These are phyloP conservation scores for Propithecus deckenii DNA, from an alignment of 2,797 vertebrate genomes.

Conservation along the genomic window DNA sequence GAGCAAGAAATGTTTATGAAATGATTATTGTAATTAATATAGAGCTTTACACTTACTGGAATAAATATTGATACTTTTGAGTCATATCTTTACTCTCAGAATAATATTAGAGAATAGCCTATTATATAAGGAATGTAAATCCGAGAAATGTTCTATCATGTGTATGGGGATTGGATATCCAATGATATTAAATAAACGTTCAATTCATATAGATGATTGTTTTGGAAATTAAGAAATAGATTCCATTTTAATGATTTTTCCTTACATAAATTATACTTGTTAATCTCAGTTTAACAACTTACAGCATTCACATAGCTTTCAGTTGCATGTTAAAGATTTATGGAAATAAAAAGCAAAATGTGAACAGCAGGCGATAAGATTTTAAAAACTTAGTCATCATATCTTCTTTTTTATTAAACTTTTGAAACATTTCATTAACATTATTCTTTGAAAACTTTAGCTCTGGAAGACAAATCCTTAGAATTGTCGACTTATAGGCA, in stretches of 20 bases:
- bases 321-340: background rate
- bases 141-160: background rate
- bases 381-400: background rate
- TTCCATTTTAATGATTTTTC: background rate
- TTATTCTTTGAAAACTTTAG: background rate
- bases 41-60: background rate
- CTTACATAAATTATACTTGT: constrained; percentile 4
- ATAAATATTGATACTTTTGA: constrained; percentile 4
- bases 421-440: constrained; percentile 18
- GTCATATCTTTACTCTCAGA: background rate
- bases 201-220: background rate
- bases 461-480: background rate
- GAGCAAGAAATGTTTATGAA: background rate
- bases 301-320: background rate
- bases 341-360: constrained; percentile 2
- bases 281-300: background rate
- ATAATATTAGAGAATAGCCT: background rate
- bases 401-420: background rate
- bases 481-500: background rate
- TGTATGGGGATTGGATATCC: background rate
- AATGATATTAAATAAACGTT: background rate
- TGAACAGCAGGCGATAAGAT: background rate
- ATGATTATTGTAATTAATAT: background rate
- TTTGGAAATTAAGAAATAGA: constrained; percentile 40
- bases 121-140: background rate